Base-by-base conservation (phyloP, 2,797 vertebrate genomes). In the Galago senegalensis region DNA sequence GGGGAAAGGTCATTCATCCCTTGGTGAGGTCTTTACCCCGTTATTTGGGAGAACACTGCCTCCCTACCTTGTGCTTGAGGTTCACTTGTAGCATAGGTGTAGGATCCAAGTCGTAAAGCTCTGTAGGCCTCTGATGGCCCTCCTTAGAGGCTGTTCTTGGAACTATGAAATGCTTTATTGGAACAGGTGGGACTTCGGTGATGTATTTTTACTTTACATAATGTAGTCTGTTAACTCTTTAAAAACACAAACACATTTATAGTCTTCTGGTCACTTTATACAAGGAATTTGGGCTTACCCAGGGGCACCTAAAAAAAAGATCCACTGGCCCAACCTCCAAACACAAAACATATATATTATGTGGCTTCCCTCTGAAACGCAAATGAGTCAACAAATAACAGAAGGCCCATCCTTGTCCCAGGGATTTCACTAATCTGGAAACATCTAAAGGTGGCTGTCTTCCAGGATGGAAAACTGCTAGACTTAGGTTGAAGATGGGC, bases 81-180 rank as follows among this genome's bases (percentile, higher is more conserved):
- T 58, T 85, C 11, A 4, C 53, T 91, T 63, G 72, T 76, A 69
- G 65, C 27, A 43, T 34, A 56, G 17, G 27, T 23, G 21, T 65
- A 70, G 12, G 21, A 60, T 89, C 27, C 70, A 93, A 72, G 94
- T 40, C 29, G 73, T 60, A 80, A 61, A 85, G 31, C 82, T 69
- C 60, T 34, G 5, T 53, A 87, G 72, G 17, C 17, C 49, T 67
- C 53, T 3, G 14, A 31, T 65, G 34, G 63, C 2, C 4, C 83
- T 65, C 29, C 61, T 93, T 67, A 3, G 84, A 92, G 31, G 94
- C 95, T 98, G 96, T 98, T 98, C 97, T 98, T 96, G 96, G 93
- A 82, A 96, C 94, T 96, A 63, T 96, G 97, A 97, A 85, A 93
- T 53, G 91, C 94, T 91, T 97, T 97, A 97, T 87, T 96, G 95